phyloP scores from a whole-genome alignment of 2,888 invertebrate species.

The Limnephilus marmoratus region DNA sequence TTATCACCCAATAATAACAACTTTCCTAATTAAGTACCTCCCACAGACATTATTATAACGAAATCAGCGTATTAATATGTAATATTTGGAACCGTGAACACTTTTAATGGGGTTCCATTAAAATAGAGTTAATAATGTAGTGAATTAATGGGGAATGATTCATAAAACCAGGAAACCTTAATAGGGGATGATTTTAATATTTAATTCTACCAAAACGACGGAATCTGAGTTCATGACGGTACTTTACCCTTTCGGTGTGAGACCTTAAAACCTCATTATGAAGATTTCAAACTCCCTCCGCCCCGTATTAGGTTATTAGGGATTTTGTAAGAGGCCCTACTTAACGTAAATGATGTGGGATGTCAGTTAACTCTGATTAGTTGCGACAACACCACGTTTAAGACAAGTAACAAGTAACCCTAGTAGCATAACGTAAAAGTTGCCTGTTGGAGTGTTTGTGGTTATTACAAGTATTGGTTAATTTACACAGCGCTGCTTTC shows the following conservation, averaged over 20 bases:
- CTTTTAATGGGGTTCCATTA: not conserved
- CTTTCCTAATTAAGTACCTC: conserved; percentile 11
- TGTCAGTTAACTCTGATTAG: not conserved
- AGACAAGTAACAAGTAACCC: not conserved
- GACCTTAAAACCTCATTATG: not conserved
- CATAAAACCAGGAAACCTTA: conserved; percentile 3
- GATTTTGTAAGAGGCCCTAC: not conserved
- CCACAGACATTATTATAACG: not conserved
- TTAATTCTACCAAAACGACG: not conserved
- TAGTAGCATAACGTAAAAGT: not conserved
- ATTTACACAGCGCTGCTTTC: not conserved
- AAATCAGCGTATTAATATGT: not conserved
- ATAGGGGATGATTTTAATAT: conserved; percentile 14
- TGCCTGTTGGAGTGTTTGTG: not conserved
- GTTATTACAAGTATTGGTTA: not conserved
- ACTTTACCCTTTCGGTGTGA: not conserved
- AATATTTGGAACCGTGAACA: not conserved
- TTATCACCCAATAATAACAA: conserved; percentile 11
- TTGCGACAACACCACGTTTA: not conserved
- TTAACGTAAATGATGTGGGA: not conserved
- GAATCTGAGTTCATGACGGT: not conserved
- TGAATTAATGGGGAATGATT: conserved; percentile 20
- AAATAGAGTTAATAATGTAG: not conserved
- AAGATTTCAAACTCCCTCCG: not conserved
- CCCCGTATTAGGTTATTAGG: conserved; percentile 25